Evolutionary conservation across 2,113 vertebrate species (phyloP), one percentile per base, ranked within the genome.

Genomic region (Lanius ludovicianus): DNA sequence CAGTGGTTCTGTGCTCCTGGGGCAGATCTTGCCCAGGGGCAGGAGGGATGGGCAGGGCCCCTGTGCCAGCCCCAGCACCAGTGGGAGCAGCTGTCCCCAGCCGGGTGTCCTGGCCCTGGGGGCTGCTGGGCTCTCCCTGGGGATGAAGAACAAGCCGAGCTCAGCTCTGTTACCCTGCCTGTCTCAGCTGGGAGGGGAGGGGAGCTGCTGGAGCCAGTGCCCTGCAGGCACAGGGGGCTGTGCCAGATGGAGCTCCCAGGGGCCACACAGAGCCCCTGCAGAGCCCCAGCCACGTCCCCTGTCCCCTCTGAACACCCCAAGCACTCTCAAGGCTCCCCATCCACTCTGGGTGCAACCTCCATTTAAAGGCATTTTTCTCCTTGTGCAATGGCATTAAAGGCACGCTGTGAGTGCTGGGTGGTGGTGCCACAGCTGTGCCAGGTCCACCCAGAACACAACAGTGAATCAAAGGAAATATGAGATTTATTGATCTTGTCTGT

Each of bases 291-390:
- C 55, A 12, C 11, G 0, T 4, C 17, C 60, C 1, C 33, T 0
- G 24, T 18, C 10, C 5, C n/a, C 21, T 4, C 47, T 2, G 0
- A 5, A 3, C 24, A 0, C 44, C 46, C 62, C 27, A 1, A 0
- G 19, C 67, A 0, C 13, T 7, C 79, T 33, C 55, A 1, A 41
- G 70, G 78, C 69, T 92, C 37, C 2, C 55, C 62, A 2, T 5
- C 69, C 41, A 10, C 55, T 8, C 37, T 9, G 41, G 50, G 84
- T 6, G 33, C 19, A 52, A 31, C 56, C 21, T 15, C 80, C 75
- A 13, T n/a, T 60, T n/a, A 70, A 56, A 67, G 70, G 56, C 70
- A 31, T 47, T 52, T 60, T 64, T 28, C 70, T 71, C 56, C 74
- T 64, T 4, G 0, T 31, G 47, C 41, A 2, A 3, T 11, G 67